These are phyloP conservation scores for Mellivora capensis DNA, from an alignment of 2,113 vertebrate species.

Conservation along the genomic window DNA sequence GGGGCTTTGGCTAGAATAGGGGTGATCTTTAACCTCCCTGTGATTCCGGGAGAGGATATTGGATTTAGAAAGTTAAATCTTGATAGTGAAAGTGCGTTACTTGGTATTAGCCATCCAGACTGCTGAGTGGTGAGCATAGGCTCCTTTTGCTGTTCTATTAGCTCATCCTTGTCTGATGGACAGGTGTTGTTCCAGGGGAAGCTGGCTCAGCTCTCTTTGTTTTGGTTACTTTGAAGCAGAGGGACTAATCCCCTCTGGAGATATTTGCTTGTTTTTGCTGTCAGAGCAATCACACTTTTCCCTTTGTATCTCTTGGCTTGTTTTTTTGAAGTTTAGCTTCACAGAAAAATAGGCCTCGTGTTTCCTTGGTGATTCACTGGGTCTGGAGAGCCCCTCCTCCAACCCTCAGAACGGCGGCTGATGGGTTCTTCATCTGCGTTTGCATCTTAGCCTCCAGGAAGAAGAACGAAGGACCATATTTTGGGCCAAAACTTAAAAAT, in stretches of 20 bases:
- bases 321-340: slow-evolving; percentile 72
- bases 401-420: not conserved
- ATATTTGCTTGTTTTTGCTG: slow-evolving; percentile 73
- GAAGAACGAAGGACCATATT: not conserved
- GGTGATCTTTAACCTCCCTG: too few relatives aligned
- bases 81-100: not conserved
- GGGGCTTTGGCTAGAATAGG: not conserved
- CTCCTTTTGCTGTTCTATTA: not conserved
- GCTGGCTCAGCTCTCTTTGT: slow-evolving; percentile 57
- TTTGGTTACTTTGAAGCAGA: slow-evolving; percentile 70
- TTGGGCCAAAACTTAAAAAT: not conserved
- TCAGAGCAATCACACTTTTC: slow-evolving; percentile 67
- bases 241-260: slow-evolving; percentile 70
- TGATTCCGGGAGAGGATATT: not conserved
- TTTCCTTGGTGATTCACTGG: slow-evolving; percentile 63
- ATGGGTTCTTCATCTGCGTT: not conserved
- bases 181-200: slow-evolving; percentile 33
- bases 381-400: not conserved
- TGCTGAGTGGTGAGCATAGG: not conserved
- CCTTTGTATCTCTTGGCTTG: slow-evolving; percentile 66
- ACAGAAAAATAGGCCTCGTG: slow-evolving; percentile 57
- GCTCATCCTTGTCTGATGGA: slow-evolving; percentile 39
- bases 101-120: not conserved
- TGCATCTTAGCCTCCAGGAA: not conserved
- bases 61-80: not conserved